A percentile compares a stretch with the other conserved stretches of the same genome.
These are phyloP conservation scores for Glossosoma conforme DNA, from an alignment of 1,140 invertebrate genomes.

Conservation along the genomic window DNA sequence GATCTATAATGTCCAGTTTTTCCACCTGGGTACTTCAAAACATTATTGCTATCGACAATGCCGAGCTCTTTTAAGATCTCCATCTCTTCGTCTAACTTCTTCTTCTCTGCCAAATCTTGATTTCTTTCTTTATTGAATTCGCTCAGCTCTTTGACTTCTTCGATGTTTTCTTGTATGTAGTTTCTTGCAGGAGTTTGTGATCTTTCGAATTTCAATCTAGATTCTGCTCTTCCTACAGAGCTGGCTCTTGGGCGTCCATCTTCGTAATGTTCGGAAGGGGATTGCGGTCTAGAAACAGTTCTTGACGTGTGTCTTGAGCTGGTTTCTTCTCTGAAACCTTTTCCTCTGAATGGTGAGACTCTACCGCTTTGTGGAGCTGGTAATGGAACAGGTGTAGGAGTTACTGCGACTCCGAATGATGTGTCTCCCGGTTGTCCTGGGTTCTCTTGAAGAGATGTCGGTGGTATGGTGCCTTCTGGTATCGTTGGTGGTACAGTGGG, in stretches of 20 bases:
- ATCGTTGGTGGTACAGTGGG: slow-evolving; percentile 7
- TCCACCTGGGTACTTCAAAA: slow-evolving; percentile 35
- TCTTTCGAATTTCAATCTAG: slow-evolving; percentile 40
- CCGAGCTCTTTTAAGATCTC: slow-evolving; percentile 47
- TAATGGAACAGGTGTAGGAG: slow-evolving; percentile 36
- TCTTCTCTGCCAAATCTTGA: slow-evolving; percentile 45
- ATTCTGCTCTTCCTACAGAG: slow-evolving; percentile 35
- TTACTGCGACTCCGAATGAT: no score
- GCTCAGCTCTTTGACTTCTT: slow-evolving; percentile 47
- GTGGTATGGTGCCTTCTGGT: no score
- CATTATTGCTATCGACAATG: slow-evolving; percentile 37
- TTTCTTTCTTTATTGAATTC: slow-evolving; percentile 48
- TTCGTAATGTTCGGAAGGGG: no score
- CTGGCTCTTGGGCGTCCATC: slow-evolving; percentile 44
- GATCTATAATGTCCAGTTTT: slow-evolving; percentile 43
- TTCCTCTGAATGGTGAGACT: slow-evolving; percentile 48
- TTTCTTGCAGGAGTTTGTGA: slow-evolving; percentile 42
- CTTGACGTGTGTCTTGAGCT: slow-evolving; percentile 37
- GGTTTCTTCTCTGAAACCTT: slow-evolving; percentile 45
- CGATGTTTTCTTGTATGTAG: slow-evolving; percentile 48
- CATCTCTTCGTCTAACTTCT: slow-evolving; percentile 44
- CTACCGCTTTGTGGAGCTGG: slow-evolving; percentile 27
- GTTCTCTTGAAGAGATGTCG: no score
- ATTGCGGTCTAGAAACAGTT: slow-evolving; percentile 33
- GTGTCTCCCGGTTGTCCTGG: no score